Evolutionary conservation across 2,888 invertebrate species (phyloP).

Genomic region (Melikaiella ostensackeni): DNA sequence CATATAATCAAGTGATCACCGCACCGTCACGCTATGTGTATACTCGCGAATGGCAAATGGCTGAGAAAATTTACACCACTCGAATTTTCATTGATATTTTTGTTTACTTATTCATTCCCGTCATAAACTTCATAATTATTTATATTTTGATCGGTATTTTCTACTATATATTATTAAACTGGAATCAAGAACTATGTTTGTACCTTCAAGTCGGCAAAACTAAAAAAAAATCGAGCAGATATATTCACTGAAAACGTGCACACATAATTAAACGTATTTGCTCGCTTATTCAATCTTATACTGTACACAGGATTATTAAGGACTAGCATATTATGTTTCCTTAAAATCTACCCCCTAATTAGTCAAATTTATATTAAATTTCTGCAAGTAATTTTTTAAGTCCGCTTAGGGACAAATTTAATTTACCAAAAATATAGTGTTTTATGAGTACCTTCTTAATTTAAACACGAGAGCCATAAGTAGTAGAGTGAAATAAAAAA

Average conservation of each 20-base stretch:
- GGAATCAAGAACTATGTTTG: conserved; percentile 13
- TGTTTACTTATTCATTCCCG: background rate
- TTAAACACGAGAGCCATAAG: too few species aligned
- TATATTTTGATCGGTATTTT: conserved; percentile 17
- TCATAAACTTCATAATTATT: conserved; percentile 1
- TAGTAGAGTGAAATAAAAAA: too few species aligned
- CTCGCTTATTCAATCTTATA: background rate
- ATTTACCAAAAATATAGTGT: conserved; percentile 28
- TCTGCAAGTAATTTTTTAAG: background rate
- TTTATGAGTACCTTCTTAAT: background rate
- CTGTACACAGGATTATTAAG: conserved; percentile 17
- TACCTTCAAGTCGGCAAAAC: conserved; percentile 7
- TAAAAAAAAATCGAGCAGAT: conserved; percentile 19
- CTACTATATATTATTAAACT: conserved; percentile 6
- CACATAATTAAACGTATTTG: conserved; percentile 6
- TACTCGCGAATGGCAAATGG: background rate
- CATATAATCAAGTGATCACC: conserved; percentile 6
- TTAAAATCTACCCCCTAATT: conserved; percentile 11
- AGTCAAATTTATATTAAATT: conserved; percentile 29
- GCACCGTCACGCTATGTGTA: background rate
- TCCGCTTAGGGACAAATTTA: conserved; percentile 10
- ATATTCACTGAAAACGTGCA: conserved; percentile 5
- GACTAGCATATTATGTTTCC: conserved; percentile 37
- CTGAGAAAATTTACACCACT: background rate
- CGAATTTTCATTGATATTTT: background rate